phyloP scores from a whole-genome alignment of 2,797 vertebrate genomes.

The Trematomus bernacchii region DNA sequence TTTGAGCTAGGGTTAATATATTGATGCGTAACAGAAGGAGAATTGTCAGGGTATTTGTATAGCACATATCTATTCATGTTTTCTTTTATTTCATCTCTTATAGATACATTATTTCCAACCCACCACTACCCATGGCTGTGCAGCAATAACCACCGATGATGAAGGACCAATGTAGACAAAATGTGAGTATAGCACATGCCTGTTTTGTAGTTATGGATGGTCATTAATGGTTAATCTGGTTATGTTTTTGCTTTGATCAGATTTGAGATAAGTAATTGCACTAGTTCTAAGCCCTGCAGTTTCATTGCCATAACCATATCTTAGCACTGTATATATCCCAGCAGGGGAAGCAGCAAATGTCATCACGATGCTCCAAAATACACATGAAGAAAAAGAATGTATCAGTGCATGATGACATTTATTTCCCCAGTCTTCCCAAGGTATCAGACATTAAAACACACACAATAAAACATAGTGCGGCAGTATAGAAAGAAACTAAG shows the following conservation, averaged over 20 bases:
- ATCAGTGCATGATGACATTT: conserved; percentile 15
- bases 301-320: not conserved
- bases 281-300: not conserved
- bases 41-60: conserved; percentile 5
- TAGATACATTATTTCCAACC: conserved; percentile 15
- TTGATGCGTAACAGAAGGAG: not conserved
- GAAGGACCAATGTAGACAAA: not conserved
- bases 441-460: conserved; percentile 43
- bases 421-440: conserved; percentile 21
- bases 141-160: conserved; percentile 11
- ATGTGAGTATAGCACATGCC: not conserved
- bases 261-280: conserved; percentile 12
- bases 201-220: not conserved
- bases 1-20: conserved; percentile 18
- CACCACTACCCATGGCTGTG: conserved; percentile 5
- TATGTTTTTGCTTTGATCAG: conserved; percentile 2
- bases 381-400: conserved; percentile 9
- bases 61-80: conserved; percentile 18
- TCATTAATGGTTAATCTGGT: conserved; percentile 14
- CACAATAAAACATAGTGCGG: conserved; percentile 45
- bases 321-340: not conserved
- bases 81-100: conserved; percentile 19
- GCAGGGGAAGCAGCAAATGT: conserved; percentile 22
- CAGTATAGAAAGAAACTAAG: conserved; percentile 57
- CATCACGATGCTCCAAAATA: conserved; percentile 14